Percentiles rank a stretch among this genome's conserved stretches.
These are phyloP conservation scores for Lepus americanus DNA, from an alignment of 2,113 vertebrate species.

Conservation along the genomic window DNA sequence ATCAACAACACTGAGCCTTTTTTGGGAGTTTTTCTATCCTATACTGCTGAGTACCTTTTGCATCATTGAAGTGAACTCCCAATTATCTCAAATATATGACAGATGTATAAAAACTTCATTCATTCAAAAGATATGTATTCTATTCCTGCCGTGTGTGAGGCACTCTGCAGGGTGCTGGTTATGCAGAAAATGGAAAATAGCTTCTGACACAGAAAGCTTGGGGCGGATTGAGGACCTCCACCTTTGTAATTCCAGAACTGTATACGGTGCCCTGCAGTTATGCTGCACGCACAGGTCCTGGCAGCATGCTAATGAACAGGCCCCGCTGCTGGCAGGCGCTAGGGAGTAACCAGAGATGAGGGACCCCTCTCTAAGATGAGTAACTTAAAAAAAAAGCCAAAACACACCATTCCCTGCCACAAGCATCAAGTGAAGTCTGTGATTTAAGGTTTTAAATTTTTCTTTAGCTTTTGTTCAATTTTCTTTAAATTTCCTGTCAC, in stretches of 20 bases:
- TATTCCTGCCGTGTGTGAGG: neutral
- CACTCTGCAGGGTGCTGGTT: neutral
- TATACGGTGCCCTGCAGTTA: neutral
- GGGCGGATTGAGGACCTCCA: neutral
- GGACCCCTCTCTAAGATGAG: too few relatives aligned
- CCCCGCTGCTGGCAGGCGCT: too few relatives aligned
- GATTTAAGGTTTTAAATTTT: conserved; percentile 12
- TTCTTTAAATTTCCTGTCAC: conserved; percentile 2
- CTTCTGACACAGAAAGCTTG: neutral
- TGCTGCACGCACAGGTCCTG: neutral
- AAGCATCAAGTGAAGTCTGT: conserved; percentile 55
- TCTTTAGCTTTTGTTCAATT: conserved; percentile 37
- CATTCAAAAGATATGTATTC: neutral
- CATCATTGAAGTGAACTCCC: neutral
- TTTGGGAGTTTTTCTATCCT: neutral
- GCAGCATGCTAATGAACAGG: too few relatives aligned
- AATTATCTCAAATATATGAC: neutral
- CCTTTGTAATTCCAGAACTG: neutral
- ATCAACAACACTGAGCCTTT: neutral
- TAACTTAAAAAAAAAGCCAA: neutral
- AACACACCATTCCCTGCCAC: neutral
- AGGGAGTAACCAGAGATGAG: too few relatives aligned
- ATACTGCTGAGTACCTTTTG: neutral
- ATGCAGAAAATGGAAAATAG: neutral
- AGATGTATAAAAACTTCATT: neutral